Evolutionary conservation across 2,797 vertebrate genomes (phyloP).

Genomic region (Sciurus carolinensis): DNA sequence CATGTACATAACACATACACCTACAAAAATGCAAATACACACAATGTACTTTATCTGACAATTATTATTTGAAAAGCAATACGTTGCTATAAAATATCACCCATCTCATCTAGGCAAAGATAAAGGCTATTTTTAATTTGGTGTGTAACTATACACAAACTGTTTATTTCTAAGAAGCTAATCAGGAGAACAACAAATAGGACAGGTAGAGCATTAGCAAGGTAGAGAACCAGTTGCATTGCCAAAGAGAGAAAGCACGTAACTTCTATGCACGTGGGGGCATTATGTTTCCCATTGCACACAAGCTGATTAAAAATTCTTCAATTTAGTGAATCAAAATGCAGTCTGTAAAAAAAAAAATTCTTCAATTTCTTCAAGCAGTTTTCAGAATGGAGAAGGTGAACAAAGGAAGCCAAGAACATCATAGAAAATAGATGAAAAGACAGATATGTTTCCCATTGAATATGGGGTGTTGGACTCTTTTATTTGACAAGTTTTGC

Average conservation of each 20-base stretch:
- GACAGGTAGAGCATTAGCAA: not conserved
- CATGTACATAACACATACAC: constrained; percentile 2
- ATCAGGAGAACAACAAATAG: not conserved
- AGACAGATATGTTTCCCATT: not conserved
- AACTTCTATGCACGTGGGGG: not conserved
- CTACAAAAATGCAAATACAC: not conserved
- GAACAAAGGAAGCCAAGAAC: not conserved
- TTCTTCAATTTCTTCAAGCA: not conserved
- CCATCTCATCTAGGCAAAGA: not conserved
- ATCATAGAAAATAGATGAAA: not conserved
- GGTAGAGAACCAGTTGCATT: not conserved
- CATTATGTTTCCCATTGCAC: not conserved
- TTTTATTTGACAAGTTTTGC: constrained; percentile 50
- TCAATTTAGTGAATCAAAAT: no score
- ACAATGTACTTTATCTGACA: constrained; percentile 25
- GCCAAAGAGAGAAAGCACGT: not conserved
- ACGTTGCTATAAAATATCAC: not conserved
- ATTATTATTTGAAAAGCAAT: constrained; percentile 69
- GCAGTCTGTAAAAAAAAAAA: no score
- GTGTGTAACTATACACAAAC: not conserved
- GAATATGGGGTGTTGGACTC: not conserved
- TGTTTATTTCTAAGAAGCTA: not conserved
- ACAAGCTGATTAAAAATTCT: not conserved
- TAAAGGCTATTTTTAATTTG: constrained; percentile 15
- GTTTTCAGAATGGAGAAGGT: not conserved